Percentiles rank a stretch among this genome's conserved stretches.
These are phyloP conservation scores for Epinotia ramella DNA, from an alignment of 2,888 invertebrate genomes.

Conservation along the genomic window DNA sequence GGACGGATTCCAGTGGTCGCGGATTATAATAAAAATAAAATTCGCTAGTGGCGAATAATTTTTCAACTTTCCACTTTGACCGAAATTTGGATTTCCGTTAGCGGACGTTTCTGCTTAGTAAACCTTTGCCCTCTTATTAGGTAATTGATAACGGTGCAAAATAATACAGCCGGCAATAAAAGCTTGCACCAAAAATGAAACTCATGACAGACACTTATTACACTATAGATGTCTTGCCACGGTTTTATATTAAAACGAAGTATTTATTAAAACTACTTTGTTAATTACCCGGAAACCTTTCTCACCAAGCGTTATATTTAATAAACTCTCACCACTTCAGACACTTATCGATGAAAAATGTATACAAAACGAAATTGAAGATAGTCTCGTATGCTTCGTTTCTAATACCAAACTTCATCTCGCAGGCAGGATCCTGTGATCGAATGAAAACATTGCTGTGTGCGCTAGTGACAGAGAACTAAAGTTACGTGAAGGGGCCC, in stretches of 20 bases:
- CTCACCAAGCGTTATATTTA: not conserved
- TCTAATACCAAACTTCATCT: slow-evolving; percentile 82
- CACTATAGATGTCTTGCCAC: not conserved
- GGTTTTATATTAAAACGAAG: not conserved
- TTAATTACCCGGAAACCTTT: not conserved
- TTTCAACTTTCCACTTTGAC: too few relatives aligned
- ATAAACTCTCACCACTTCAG: slow-evolving; percentile 26
- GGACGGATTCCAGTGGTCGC: too few relatives aligned
- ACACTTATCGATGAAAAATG: slow-evolving; percentile 48
- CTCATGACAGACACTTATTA: too few relatives aligned
- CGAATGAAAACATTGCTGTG: slow-evolving; percentile 83
- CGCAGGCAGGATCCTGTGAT: slow-evolving; percentile 78
- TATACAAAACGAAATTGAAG: slow-evolving; percentile 76
- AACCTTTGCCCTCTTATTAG: too few relatives aligned
- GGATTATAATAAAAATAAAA: too few relatives aligned
- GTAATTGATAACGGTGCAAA: too few relatives aligned
- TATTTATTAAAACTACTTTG: not conserved
- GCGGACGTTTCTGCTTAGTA: too few relatives aligned
- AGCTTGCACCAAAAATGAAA: too few relatives aligned
- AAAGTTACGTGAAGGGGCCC: slow-evolving; percentile 29
- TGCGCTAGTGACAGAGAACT: slow-evolving; percentile 47
- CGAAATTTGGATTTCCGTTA: too few relatives aligned
- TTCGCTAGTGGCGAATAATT: too few relatives aligned
- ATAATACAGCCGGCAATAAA: too few relatives aligned
- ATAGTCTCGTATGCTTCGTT: slow-evolving; percentile 70